Evolutionary conservation across 2,113 vertebrate species (phyloP).

Genomic region (human (Homo sapiens)): GRCh38 chr2:122857001-122857500

Average conservation of each 20-base stretch:
- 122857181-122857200: background rate
- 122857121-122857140: too few species aligned
- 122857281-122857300: too few species aligned
- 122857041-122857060: background rate
- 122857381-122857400: background rate
- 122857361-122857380: background rate
- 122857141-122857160: background rate
- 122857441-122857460: too few species aligned
- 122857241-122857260: background rate
- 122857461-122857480: background rate
- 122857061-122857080: background rate
- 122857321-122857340: too few species aligned
- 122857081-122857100: background rate
- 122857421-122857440: background rate
- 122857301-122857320: background rate
- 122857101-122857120: background rate
- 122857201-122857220: background rate
- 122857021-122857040: background rate
- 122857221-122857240: background rate
- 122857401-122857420: background rate
- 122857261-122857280: background rate
- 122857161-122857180: background rate
- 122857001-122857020: background rate
- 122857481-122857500: background rate
- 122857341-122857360: background rate